These are phyloP conservation scores for Pelmatolapia mariae DNA, from an alignment of 2,113 vertebrate species.

Conservation along the genomic window DNA sequence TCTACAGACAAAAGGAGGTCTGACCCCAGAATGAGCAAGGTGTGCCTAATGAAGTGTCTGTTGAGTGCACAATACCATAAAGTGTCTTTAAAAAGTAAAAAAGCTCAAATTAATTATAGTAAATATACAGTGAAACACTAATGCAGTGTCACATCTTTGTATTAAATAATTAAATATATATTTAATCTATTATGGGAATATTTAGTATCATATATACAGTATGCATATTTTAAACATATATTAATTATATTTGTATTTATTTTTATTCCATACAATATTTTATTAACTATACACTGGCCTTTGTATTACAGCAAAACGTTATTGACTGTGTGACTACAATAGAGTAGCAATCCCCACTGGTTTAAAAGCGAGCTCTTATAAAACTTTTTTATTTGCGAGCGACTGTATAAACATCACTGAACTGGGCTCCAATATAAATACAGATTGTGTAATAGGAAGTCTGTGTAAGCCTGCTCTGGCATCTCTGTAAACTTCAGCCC, in stretches of 20 bases:
- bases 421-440: conserved; percentile 12
- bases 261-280: not conserved
- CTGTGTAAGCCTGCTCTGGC: conserved; percentile 68
- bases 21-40: not conserved
- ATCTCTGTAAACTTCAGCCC: conserved; percentile 72
- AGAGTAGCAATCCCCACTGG: rapidly evolving
- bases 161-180: not conserved
- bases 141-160: not conserved
- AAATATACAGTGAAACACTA: not conserved
- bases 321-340: not conserved
- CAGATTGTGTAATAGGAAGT: conserved; percentile 52
- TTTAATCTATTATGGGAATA: not conserved
- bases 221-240: not conserved
- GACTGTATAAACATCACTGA: not conserved
- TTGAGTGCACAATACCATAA: not conserved
- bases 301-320: not conserved
- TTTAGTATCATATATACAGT: not conserved
- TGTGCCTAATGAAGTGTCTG: not conserved
- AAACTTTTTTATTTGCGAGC: not conserved
- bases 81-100: not conserved
- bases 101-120: not conserved
- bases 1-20: not conserved
- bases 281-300: not conserved
- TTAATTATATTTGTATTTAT: not conserved
- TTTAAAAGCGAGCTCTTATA: not conserved